phyloP scores from a whole-genome alignment of 2,888 invertebrate genomes.

The Polydrusus cervinus region DNA sequence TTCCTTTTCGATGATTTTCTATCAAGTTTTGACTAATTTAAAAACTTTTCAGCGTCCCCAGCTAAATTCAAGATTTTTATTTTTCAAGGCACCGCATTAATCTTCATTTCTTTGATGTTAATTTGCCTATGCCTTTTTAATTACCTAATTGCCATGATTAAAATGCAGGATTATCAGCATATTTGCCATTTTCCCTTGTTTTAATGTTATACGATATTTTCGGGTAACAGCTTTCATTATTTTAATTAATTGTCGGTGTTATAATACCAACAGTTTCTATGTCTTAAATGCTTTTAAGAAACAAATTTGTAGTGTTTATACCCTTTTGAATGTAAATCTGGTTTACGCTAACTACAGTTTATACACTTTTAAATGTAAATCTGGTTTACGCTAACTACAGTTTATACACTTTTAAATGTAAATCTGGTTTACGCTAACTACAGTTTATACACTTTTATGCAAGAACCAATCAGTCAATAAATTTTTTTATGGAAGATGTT shows the following conservation, averaged over 20 bases:
- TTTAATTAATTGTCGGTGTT: conserved; percentile 15
- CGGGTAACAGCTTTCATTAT: conserved; percentile 13
- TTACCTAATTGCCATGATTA: conserved; percentile 29
- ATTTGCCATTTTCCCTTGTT: conserved; percentile 26
- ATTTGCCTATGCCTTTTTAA: conserved; percentile 35
- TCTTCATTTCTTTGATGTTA: conserved; percentile 34
- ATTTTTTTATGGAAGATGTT: no score
- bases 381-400: no score
- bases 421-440: neutral
- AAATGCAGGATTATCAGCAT: conserved; percentile 24
- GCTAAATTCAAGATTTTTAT: conserved; percentile 1
- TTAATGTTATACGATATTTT: conserved; percentile 24
- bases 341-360: neutral
- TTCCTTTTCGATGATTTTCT: neutral
- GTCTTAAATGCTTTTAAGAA: neutral
- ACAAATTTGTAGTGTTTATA: neutral
- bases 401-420: neutral
- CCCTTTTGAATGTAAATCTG: neutral
- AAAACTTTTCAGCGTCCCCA: conserved; percentile 17
- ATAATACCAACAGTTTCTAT: neutral
- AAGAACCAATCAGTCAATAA: no score
- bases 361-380: neutral
- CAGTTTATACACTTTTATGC: neutral
- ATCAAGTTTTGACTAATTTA: conserved; percentile 31
- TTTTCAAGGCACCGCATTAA: conserved; percentile 27